A percentile compares a stretch with the other conserved stretches of the same genome.
Evolutionary conservation across 2,113 vertebrate species (phyloP).

Genomic region (Brienomyrus longianalis): DNA sequence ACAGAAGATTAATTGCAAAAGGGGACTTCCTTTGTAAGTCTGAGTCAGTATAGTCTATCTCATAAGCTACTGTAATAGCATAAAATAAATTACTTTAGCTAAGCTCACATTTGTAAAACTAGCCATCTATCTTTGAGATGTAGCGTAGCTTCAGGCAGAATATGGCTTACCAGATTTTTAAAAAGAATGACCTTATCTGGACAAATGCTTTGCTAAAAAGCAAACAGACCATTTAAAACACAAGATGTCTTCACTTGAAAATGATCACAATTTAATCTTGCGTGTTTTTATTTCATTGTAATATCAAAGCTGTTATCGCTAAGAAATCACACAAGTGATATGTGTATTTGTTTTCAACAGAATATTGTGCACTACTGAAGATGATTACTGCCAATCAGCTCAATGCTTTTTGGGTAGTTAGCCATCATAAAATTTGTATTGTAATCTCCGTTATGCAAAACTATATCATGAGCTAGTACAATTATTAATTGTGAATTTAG

Average conservation of each 20-base stretch:
- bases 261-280: not conserved
- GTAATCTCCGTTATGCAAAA: not conserved
- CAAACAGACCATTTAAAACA: not conserved
- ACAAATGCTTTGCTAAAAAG: not conserved
- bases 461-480: not conserved
- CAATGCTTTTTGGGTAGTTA: not conserved
- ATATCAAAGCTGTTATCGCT: not conserved
- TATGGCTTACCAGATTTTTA: not conserved
- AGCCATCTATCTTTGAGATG: not conserved
- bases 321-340: not conserved
- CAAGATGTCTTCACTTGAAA: not conserved
- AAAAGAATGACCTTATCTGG: not conserved
- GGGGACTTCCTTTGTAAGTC: not conserved
- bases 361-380: not conserved
- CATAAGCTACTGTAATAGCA: not conserved
- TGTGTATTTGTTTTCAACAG: not conserved
- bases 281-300: not conserved
- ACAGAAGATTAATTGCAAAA: not conserved
- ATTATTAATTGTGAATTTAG: not conserved
- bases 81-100: conserved; percentile 3
- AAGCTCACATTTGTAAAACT: not conserved
- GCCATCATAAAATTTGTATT: not conserved
- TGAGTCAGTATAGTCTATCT: not conserved
- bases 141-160: not conserved
- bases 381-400: not conserved